Evolutionary conservation across 1,140 invertebrate genomes (phyloP).

Genomic region (Frieseomelitta varia): DNA sequence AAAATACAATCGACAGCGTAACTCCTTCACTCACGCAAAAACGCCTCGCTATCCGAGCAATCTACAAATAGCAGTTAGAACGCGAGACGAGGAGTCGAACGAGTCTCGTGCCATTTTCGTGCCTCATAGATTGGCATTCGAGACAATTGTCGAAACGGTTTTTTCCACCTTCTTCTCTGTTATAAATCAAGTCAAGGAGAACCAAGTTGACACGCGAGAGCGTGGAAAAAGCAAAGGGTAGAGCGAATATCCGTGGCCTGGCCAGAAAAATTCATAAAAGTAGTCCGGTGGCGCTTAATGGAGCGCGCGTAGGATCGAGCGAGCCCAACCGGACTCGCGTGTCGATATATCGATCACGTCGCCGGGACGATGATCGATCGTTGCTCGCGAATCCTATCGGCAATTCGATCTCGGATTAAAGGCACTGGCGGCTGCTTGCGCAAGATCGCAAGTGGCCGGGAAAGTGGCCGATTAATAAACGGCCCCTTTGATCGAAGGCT

Average conservation of each 20-base stretch:
- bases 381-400: constrained; percentile 64
- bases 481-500: constrained; percentile 38
- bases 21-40: neutral
- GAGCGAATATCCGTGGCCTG: constrained; percentile 10
- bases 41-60: constrained; percentile 4
- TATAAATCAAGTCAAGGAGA: constrained; percentile 54
- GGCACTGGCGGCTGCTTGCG: constrained; percentile 48
- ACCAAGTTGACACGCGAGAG: constrained; percentile 30
- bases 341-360: constrained; percentile 61
- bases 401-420: constrained; percentile 68
- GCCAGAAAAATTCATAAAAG: constrained; percentile 53
- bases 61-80: constrained; percentile 12
- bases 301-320: constrained; percentile 44
- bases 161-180: too few relatives aligned
- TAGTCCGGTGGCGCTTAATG: constrained; percentile 48
- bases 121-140: neutral
- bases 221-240: constrained; percentile 33
- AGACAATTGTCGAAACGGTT: neutral
- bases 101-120: constrained; percentile 8
- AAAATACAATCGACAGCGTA: constrained; percentile 1
- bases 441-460: constrained; percentile 36
- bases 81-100: neutral
- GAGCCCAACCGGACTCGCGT: neutral
- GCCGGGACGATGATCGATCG: constrained; percentile 67
- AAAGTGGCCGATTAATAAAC: constrained; percentile 52